Evolutionary conservation across 2,113 vertebrate genomes (phyloP), one percentile per base, ranked within the genome.

Genomic region (Promerops cafer): DNA sequence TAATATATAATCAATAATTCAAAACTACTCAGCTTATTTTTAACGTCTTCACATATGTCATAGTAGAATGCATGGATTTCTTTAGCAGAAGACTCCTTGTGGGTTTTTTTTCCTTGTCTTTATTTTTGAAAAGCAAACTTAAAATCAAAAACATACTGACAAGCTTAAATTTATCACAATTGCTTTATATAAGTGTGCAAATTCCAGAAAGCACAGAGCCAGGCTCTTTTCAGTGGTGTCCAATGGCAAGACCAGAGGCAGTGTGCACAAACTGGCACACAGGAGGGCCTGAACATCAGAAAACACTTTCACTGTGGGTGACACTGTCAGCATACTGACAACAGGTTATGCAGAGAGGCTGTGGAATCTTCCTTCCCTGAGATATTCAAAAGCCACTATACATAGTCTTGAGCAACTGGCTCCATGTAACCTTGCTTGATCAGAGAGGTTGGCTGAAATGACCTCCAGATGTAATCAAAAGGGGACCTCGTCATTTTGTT

Each of bases 401-500:
- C 9, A 22, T 4, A 1, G 2, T 39, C 27, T 47, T 53, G n/a
- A 39, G 19, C 22, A 71, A 23, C 9, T 4, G 1, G 2, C 1
- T 50, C 5, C 33, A 10, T 3, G 12, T 45, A 20, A 44, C 16
- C 13, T 66, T 68, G 23, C 11, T 45, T 93, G 33, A 64, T 10
- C 18, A 79, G 11, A 14, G 23, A 70, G 13, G 4, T 15, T 47
- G 44, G 16, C 31, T 74, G 64, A 78, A 86, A 54, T 39, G 2
- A 22, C 6, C 8, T 39, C 6, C 16, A 70, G 13, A 60, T 4
- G 2, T 42, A 15, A 69, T 50, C 9, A 50, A 45, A 87, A 50
- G 16, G 6, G 7, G 6, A 37, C 7, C 6, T 53, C 11, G 63
- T 70, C 30, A 2, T 16, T 64, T 72, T 45, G 4, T 27, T 87